Evolutionary conservation across 1,140 invertebrate genomes (phyloP), one percentile per base, ranked within the genome.

Genomic region (Andricus grossulariae): DNA sequence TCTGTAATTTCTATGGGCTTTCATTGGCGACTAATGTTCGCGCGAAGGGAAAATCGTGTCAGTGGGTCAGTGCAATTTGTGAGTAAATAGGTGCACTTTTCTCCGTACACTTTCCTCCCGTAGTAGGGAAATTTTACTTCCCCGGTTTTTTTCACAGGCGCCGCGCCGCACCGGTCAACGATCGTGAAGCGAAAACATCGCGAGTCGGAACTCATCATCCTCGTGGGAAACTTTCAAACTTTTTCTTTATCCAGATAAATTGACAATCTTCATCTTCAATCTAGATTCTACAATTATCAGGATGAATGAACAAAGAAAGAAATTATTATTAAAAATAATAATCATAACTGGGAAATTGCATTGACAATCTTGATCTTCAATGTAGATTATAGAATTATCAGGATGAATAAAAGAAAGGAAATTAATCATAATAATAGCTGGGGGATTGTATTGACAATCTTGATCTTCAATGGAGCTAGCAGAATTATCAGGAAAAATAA

Each of bases 11-110:
- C 78, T 82, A 80, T 80, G 78, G 81, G 83, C 82, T 84, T 86
- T 86, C 82, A 86, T 83, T 86, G 83, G 79, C 81, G 80, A 77
- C 82, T 86, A 85, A 86, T 86, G 82, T 82, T 85, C 80, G 80
- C 80, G 80, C 80, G 81, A 86, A 86, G 85, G 85, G 85, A 86
- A 86, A 86, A 86, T 86, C 79, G 84, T 86, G 85, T 74, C 85
- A 86, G 83, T 86, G 70, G 85, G 85, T 86, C 83, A 85, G 51
- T 74, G 80, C 80, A 78, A 80, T 80, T 82, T 84, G 83, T 82
- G 80, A 84, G 78, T 81, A 84, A 83, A 86, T 84, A 85, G 82
- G 80, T 82, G 77, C 81, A 84, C 81, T 86, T 84, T 83, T 84
- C 83, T 85, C 80, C 76, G 77, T 82, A 80, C 80, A 86, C 83